phyloP scores from a whole-genome alignment of 2,113 vertebrate genomes.

The Arenaria interpres region DNA sequence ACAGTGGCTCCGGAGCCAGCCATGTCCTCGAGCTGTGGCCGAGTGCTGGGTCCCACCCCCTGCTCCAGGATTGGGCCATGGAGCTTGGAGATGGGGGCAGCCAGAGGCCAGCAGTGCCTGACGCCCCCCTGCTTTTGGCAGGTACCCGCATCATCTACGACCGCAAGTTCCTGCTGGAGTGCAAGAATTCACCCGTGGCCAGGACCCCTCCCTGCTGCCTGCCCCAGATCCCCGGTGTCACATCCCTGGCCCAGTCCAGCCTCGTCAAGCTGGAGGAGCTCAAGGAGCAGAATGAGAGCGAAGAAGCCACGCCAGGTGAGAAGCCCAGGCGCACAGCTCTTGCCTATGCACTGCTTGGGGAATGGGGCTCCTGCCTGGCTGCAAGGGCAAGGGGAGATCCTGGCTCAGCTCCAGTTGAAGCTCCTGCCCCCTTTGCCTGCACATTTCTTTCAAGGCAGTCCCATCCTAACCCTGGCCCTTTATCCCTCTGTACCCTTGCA shows the following conservation, averaged over 20 bases:
- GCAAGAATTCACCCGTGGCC: conserved; percentile 89
- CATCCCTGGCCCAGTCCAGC: conserved; percentile 80
- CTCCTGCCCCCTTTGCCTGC: not conserved
- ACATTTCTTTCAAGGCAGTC: accelerated
- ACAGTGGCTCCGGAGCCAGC: not conserved
- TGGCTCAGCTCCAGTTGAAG: accelerated
- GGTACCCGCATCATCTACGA: conserved; percentile 93
- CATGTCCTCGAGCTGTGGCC: accelerated
- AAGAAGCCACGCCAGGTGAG: conserved; percentile 87
- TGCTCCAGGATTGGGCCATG: not conserved
- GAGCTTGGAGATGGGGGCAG: not conserved
- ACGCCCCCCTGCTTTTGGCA: conserved; percentile 60
- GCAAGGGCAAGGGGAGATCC: not conserved
- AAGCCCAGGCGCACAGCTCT: not conserved
- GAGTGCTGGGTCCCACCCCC: not conserved
- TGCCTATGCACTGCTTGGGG: accelerated
- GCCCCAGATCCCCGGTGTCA: conserved; percentile 91
- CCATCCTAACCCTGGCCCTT: not conserved
- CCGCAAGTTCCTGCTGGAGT: conserved; percentile 93
- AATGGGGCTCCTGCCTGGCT: accelerated
- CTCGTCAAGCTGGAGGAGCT: conserved; percentile 81
- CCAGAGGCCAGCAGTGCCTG: not conserved
- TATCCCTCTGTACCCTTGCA: conserved; percentile 36
- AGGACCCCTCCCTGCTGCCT: conserved; percentile 89
- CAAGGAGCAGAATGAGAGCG: conserved; percentile 87